Base-by-base conservation (phyloP, 2,797 vertebrate species). In the Peromyscus eremicus region DNA sequence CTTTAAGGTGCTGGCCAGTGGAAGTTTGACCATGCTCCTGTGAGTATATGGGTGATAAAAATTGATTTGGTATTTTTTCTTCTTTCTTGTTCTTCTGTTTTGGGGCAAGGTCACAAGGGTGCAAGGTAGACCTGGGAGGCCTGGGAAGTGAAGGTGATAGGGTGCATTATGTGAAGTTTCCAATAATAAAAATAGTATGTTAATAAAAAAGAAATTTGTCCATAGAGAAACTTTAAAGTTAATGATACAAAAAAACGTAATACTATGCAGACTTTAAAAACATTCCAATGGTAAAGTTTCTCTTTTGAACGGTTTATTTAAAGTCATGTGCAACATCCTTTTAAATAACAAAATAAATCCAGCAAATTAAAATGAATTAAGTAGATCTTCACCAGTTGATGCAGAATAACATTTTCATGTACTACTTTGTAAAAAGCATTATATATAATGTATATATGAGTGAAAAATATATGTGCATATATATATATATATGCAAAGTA, bases 261-360 rank as follows among this genome's bases (percentile, higher is more conserved):
- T 60, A 92, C 13, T 34, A 94, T 29, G 11, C 16, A 92, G 55
- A 55, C 16, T 89, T 96, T 92, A 62, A 81, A 95, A 95, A 89
- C 46, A 87, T 92, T 14, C 57, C 49, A 13, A 77, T 37, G 6
- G 3, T 60, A 71, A 79, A 64, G 57, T 52, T 85, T 89, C 16
- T 64, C n/a, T 94, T 94, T 94, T 92, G 49, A 49, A 73, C 49
- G 37, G 76, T 57, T 81, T 80, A n/a, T 84, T 64, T n/a, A 46
- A 52, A 68, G 37, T 6, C 34, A 91, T 11, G 1, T 90, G 14
- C 9, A 88, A 27, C 10, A 60, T 37, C 64, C 75, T 83, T 86
- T 88, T 40, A 95, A 75, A 60, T 66, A 86, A 64, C 55, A 91
- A 87, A 80, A 71, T 19, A 94, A 90, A 81, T 64, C 6, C 5